Evolutionary conservation across 2,113 vertebrate genomes (phyloP), one percentile per base, ranked within the genome.

Genomic region (Butorides virescens): DNA sequence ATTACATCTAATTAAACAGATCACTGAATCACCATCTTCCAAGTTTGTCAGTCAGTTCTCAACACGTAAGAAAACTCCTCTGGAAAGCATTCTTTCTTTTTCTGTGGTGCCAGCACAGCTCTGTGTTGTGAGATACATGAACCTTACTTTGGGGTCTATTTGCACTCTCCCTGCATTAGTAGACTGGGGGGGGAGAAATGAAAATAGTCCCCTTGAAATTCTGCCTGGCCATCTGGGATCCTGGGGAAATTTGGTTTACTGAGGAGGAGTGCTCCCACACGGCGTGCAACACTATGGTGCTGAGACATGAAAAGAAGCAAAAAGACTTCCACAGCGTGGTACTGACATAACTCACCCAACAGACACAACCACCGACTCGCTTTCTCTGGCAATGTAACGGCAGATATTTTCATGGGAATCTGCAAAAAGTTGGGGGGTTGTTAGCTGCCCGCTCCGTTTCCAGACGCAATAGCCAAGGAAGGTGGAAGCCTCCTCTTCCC

Each of bases 341-440:
- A 20, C 3, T 2, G 39, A 6, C 1, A 1, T 30, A 74, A 97
- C 95, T 97, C 97, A 98, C 98, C 98, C 98, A 23, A 98, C 97
- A 5, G 98, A 98, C 52, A 99, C 91, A 55, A 98, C 98, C 37
- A 98, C 97, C 0, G 98, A 96, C 44, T 94, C 66, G 2, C 97
- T 97, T 61, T 98, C 96, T 82, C 94, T 96, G 77, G 98, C 98
- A 13, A 98, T 93, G 91, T 81, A 91, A 17, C 94, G 92, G 92
- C 99, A 99, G 67, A 98, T 30, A 20, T 50, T 92, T 52, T 98
- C 97, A 7, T 98, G 96, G 39, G 94, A 83, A 95, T 98, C 98
- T 99, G 95, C 70, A 95, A 92, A 68, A 52, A 19, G 13, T 1
- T 0, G 2, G 4, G 23, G 21, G 25, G 22, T 2, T 7, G 20